Base-by-base conservation (phyloP, 2,113 vertebrate genomes). In the Notarius lentiginosus region DNA sequence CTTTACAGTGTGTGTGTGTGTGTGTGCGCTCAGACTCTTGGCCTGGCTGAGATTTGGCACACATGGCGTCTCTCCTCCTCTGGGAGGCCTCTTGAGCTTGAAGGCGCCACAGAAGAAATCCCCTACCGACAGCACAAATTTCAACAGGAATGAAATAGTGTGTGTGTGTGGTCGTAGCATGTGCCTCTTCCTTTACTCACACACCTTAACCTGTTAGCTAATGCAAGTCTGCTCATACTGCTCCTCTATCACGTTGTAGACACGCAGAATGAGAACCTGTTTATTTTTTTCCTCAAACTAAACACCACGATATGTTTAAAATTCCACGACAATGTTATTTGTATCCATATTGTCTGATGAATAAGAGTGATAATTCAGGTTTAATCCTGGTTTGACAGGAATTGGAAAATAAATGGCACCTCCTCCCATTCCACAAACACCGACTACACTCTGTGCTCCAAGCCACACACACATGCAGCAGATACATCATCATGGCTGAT, bases 21-120 rank as follows among this genome's bases (percentile, higher is more conserved):
- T 56, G 56, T 61, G 56, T 47, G 30, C 27, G 47, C 22, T 61
- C 51, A 58, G 51, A 24, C 8, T 86, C 84, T 86, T 86, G 73
- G 84, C 84, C 72, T 85, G 84, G 72, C 55, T 85, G 73, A 63
- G 84, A 53, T 65, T 86, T 86, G 84, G 76, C 84, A 80, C 61
- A 53, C 47, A 77, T 10, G 20, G 61, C 22, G 24, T 51, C 76
- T 18, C 75, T 86, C 56, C 61, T 68, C 84, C 63, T 56, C 75
- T 47, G 63, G 76, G 84, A 86, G 84, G 84, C 75, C 75, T 61
- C 84, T 68, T 86, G 63, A 86, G 61, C 61, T 86, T 66, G 14
- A 66, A 80, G 76, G 84, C 76, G 76, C 84, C 84, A 86, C 51
- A 41, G 76, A 14, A 56, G 53, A 86, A 86, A 66, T 68, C 65